A percentile compares a stretch with the other conserved stretches of the same genome.
These are phyloP conservation scores for Aphelenchoides besseyi DNA, from an alignment of 1,140 invertebrate genomes.

Conservation along the genomic window DNA sequence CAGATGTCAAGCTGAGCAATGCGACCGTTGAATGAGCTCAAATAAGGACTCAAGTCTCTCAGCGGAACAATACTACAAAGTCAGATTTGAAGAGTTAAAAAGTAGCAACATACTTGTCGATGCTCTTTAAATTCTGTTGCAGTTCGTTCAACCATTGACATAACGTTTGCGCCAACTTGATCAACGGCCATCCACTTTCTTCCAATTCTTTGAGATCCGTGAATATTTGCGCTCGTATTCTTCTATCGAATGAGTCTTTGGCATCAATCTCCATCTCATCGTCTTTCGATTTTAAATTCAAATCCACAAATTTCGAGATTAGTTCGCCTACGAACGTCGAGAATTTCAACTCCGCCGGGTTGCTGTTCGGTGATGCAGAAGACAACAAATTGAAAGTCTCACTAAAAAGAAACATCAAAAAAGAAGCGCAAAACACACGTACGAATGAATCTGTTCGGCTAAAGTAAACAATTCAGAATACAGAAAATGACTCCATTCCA, in stretches of 20 bases:
- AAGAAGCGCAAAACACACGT: conserved; percentile 1
- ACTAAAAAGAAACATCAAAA: background rate
- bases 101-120: conserved; percentile 8
- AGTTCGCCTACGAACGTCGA: background rate
- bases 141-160: conserved; percentile 13
- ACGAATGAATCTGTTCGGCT: conserved; percentile 6
- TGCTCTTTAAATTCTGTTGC: background rate
- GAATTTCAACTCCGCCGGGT: background rate
- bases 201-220: background rate
- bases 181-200: background rate
- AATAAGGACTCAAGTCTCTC: background rate
- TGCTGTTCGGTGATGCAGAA: background rate
- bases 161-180: background rate
- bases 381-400: background rate
- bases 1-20: conserved; percentile 14
- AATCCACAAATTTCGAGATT: background rate
- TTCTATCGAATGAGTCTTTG: too few relatives aligned
- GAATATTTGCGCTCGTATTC: too few relatives aligned
- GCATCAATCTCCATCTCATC: conserved; percentile 9
- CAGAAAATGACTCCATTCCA: background rate
- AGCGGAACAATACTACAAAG: conserved; percentile 13
- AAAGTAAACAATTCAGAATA: background rate
- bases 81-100: too few relatives aligned
- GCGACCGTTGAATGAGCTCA: background rate
- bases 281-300: background rate